Evolutionary conservation across 2,797 vertebrate species (phyloP), one percentile per base, ranked within the genome.

Genomic region (Podarcis lilfordi): DNA sequence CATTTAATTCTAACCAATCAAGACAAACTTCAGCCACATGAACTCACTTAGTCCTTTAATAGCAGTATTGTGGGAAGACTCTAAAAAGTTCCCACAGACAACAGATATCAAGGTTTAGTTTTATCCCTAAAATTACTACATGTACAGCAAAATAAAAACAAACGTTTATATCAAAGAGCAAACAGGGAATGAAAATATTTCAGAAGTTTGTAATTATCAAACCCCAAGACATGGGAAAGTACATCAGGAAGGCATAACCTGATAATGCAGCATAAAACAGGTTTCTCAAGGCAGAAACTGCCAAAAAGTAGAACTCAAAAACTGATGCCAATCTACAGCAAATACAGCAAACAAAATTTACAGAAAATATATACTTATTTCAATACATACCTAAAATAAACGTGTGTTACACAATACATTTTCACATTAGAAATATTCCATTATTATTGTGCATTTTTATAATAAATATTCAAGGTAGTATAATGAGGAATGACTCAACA

Each of bases 41-140:
- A 95, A 96, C 75, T 74, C 25, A 88, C 82, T 84, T 1, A 1
- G 91, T 78, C 80, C 76, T 83, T 37, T 87, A 75, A 90, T 88
- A 86, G 88, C 79, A 89, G 83, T 64, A 45, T 85, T 90, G 85
- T 89, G 86, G 87, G 86, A 87, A 69, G 84, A 35, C 76, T 68
- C 50, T 76, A 43, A 50, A 84, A 6, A 1, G 90, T 96, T 95
- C 93, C 94, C 95, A 95, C 0, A 79, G 93, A 89, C 85, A 92
- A 91, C 76, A 76, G 82, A 4, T 79, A 88, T 85, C 93, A 88
- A 79, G 45, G 0, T 1, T 88, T 91, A 93, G 93, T 55, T 94
- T 95, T 92, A 91, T 89, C 90, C 90, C 92, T 92, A 92, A 85
- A 86, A 88, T 90, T 82, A 82, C 55, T 81, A 77, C 37, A 11